Evolutionary conservation across 1,140 invertebrate species (phyloP).

Genomic region (Coelopa frigida): DNA sequence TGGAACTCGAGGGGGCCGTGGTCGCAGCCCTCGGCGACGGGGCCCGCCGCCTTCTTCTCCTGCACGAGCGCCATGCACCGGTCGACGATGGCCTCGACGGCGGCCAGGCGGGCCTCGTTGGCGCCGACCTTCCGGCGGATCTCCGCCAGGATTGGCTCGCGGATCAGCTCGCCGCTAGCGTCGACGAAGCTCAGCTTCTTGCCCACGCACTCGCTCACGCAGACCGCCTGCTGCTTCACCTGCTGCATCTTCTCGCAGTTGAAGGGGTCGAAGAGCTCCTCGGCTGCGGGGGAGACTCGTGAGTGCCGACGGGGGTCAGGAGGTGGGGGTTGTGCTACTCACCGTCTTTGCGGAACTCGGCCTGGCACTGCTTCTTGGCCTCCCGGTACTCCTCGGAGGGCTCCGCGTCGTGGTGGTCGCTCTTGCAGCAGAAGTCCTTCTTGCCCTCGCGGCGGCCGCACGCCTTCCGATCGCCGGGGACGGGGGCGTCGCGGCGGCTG

Average conservation of each 20-base stretch:
- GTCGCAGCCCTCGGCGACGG: constrained; percentile 3
- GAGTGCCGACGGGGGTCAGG: no score
- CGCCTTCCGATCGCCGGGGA: constrained; percentile 1
- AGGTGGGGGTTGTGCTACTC: no score
- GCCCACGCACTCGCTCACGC: constrained; percentile 13
- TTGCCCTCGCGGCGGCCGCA: constrained; percentile 4
- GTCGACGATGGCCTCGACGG: constrained; percentile 11
- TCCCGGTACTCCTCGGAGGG: constrained; percentile 8
- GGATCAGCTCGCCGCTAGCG: constrained; percentile 10
- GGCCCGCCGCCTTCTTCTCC: neutral
- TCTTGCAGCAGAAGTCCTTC: constrained; percentile 12
- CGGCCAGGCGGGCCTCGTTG: constrained; percentile 1
- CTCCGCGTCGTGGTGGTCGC: neutral
- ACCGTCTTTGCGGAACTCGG: constrained; percentile 11
- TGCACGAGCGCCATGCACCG: constrained; percentile 9
- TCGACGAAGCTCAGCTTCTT: constrained; percentile 8
- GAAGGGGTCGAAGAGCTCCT: constrained; percentile 12
- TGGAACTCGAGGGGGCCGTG: constrained; percentile 9
- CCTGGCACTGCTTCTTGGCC: constrained; percentile 11
- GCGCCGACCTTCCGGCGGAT: neutral
- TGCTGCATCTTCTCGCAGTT: constrained; percentile 13
- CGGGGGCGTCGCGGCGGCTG: constrained; percentile 1
- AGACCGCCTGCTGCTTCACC: constrained; percentile 12
- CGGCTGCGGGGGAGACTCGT: constrained; percentile 7
- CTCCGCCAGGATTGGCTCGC: constrained; percentile 9